Base-by-base conservation (phyloP, 2,113 vertebrate species). In the Mohoua ochrocephala region DNA sequence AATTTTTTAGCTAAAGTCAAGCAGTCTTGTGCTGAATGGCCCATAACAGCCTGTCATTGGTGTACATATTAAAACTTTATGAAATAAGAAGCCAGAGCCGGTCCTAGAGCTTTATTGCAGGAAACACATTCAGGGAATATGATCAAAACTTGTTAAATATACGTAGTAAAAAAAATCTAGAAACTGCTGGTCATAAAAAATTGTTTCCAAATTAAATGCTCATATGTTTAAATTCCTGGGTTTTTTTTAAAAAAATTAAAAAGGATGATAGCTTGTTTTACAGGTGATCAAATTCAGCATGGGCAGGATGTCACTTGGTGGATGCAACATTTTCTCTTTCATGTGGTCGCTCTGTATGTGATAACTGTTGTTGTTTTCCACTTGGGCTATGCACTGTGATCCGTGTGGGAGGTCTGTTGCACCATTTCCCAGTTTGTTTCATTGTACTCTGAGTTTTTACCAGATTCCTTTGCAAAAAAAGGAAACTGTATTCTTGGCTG, bases 391-490 rank as follows among this genome's bases (percentile, higher is more conserved):
- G 23, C 19, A 6, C 24, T 84, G 35, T 86, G 68, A 95, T 74
- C 67, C 47, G 67, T 68, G 65, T 91, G 59, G 82, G 71, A 93
- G 87, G 79, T 94, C 91, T 88, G 52, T 80, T 91, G 42, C 56
- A 93, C 47, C 39, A 91, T 83, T 74, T 83, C 35, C 20, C 11
- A 39, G 11, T 93, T 83, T 39, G 12, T 83, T 94, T 88, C 79
- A 84, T 92, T 96, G 88, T 88, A 64, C 6, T 90, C 35, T 35
- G 84, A 73, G 33, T 57, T 85, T 73, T 83, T 94, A 95, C 52
- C 44, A 88, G 56, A 88, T 93, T 90, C 24, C 15, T 81, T 93
- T 70, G 35, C 4, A 87, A 69, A 88, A 91, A 79, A 65, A 42
- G 56, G 14, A 49, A 91, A 87, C 3, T 0, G 68, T 78, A 92